A percentile compares a stretch with the other conserved stretches of the same genome.
phyloP scores from a whole-genome alignment of 92 coral and sea anemone species.

The Diadumene lineata region DNA sequence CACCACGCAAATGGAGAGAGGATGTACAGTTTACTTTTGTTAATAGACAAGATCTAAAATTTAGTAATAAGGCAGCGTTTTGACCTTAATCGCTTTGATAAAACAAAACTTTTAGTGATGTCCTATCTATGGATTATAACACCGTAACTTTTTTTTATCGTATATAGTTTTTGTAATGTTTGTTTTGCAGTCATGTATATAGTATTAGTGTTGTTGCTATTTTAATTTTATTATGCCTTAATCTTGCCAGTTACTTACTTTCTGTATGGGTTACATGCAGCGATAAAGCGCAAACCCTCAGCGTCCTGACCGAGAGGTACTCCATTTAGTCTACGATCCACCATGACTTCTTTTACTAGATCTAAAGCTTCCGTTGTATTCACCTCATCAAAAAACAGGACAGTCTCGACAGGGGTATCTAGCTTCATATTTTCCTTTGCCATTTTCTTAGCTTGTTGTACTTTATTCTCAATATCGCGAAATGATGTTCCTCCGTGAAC shows the following conservation, averaged over 20 bases:
- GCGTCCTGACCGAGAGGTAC: slow-evolving; percentile 49
- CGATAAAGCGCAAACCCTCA: slow-evolving; percentile 67
- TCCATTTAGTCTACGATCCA: slow-evolving; percentile 72
- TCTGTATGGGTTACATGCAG: slow-evolving; percentile 87
- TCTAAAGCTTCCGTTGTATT: slow-evolving; percentile 87
- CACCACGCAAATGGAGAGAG: too few relatives aligned
- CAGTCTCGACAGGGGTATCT: slow-evolving; percentile 59
- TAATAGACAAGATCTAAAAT: too few relatives aligned
- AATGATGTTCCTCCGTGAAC: slow-evolving; percentile 82
- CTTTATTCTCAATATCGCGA: slow-evolving; percentile 70
- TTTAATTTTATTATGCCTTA: background rate
- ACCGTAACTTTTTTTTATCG: too few relatives aligned
- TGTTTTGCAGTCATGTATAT: background rate
- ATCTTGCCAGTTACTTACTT: slow-evolving; percentile 38
- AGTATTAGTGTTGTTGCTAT: background rate
- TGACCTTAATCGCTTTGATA: too few relatives aligned
- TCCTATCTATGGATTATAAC: too few relatives aligned
- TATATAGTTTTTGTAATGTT: background rate
- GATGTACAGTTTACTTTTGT: too few relatives aligned
- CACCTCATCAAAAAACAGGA: slow-evolving; percentile 82
- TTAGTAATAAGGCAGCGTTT: too few relatives aligned
- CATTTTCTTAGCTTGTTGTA: slow-evolving; percentile 69
- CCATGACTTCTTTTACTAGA: slow-evolving; percentile 85
- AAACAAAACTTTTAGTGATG: too few relatives aligned
- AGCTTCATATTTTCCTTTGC: slow-evolving; percentile 52